Conservation (phyloP, 2,113 vertebrate genomes). For the Herpailurus yagouaroundi region DNA sequence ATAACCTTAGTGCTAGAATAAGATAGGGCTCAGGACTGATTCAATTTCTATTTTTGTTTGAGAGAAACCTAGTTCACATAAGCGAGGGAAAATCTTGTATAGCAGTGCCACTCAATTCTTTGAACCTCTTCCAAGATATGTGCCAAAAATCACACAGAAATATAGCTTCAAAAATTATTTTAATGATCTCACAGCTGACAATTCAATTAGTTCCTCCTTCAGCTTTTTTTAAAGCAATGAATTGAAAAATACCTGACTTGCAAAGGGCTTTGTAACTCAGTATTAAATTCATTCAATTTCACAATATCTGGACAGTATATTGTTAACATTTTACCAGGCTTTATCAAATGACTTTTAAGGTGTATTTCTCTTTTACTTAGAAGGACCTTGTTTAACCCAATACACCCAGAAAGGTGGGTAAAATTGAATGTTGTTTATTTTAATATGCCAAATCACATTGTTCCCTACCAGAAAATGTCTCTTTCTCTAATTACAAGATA, state of each 20-base stretch:
- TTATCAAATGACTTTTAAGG: constrained; percentile 31
- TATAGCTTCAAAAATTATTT: constrained; percentile 66
- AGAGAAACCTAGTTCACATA: constrained; percentile 38
- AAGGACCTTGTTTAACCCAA: not conserved
- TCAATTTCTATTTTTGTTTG: constrained; percentile 48
- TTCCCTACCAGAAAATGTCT: not conserved
- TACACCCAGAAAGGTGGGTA: not conserved
- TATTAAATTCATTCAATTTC: constrained; percentile 24
- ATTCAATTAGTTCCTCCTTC: constrained; percentile 69
- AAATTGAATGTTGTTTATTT: constrained; percentile 6
- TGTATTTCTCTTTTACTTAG: not conserved
- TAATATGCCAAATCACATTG: not conserved
- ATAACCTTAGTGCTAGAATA: constrained; percentile 11
- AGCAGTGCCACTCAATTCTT: constrained; percentile 49
- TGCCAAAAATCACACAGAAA: constrained; percentile 48
- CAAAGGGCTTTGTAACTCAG: constrained; percentile 39
- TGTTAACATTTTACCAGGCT: not conserved
- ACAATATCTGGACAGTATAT: not conserved
- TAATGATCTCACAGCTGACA: constrained; percentile 67
- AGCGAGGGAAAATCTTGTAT: constrained; percentile 8
- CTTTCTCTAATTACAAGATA: not conserved
- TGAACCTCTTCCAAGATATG: constrained; percentile 52
- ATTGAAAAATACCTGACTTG: constrained; percentile 56
- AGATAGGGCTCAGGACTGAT: not conserved
- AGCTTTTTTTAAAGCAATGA: constrained; percentile 65